Percentiles rank a stretch among this genome's conserved stretches.
Evolutionary conservation across 2,888 invertebrate genomes (phyloP).

Genomic region (Lypha dubia): DNA sequence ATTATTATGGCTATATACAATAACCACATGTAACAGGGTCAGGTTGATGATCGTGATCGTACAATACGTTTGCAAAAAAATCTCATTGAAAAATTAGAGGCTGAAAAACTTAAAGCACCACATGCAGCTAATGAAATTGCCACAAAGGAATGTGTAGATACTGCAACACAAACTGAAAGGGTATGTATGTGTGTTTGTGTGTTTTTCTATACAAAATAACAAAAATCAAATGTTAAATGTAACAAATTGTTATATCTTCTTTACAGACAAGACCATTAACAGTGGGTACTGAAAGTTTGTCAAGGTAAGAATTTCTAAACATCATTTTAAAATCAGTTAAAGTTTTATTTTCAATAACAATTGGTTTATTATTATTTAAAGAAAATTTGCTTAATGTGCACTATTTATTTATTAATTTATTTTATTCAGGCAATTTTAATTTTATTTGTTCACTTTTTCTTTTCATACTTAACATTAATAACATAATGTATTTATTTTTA

Average conservation of each 20-base stretch:
- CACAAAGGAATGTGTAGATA: slow-evolving; percentile 87
- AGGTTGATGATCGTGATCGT: slow-evolving; percentile 93
- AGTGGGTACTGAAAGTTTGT: slow-evolving; percentile 83
- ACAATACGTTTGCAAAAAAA: slow-evolving; percentile 91
- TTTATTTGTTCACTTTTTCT: no score
- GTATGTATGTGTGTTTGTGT: slow-evolving; percentile 83
- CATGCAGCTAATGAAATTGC: slow-evolving; percentile 64
- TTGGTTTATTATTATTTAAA: slow-evolving; percentile 7
- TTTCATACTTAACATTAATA: no score
- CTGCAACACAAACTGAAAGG: slow-evolving; percentile 94
- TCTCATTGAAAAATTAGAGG: slow-evolving; percentile 87
- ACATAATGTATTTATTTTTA: no score
- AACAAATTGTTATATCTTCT: slow-evolving; percentile 34
- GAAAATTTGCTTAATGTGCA: neutral
- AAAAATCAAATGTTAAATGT: slow-evolving; percentile 3
- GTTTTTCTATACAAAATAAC: neutral
- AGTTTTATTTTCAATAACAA: neutral
- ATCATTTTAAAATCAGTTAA: neutral
- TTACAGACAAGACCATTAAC: slow-evolving; percentile 83
- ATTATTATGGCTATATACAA: slow-evolving; percentile 43
- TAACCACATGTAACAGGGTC: slow-evolving; percentile 85
- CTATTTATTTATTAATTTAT: no score
- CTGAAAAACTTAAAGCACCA: slow-evolving; percentile 77
- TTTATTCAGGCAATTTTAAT: no score
- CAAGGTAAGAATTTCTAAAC: slow-evolving; percentile 80